These are phyloP conservation scores for Chloromyia formosa DNA, from an alignment of 2,888 invertebrate genomes.

Conservation along the genomic window DNA sequence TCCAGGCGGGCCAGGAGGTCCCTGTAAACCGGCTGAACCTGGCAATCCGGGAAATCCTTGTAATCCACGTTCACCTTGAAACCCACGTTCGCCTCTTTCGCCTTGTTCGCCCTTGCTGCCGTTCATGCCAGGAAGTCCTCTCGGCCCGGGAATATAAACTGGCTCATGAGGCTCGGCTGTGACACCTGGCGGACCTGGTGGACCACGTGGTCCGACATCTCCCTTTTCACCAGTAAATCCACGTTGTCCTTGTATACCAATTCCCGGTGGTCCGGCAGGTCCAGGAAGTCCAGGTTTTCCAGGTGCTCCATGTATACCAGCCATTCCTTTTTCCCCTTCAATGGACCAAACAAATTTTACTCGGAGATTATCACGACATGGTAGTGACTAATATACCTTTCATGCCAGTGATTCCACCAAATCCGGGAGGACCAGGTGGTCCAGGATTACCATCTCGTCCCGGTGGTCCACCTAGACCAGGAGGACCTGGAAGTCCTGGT, in stretches of 20 bases:
- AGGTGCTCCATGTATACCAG: conserved; percentile 53
- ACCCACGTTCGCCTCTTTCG: conserved; percentile 70
- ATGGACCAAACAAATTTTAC: too few relatives aligned
- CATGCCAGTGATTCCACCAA: not conserved
- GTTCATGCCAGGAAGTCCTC: conserved; percentile 55
- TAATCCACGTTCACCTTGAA: conserved; percentile 55
- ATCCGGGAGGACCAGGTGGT: conserved; percentile 51
- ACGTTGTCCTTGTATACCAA: conserved; percentile 40
- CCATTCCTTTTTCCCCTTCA: conserved; percentile 55
- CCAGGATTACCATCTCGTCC: conserved; percentile 49
- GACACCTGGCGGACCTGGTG: conserved; percentile 69
- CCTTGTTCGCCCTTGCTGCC: conserved; percentile 62
- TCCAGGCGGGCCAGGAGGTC: conserved; percentile 51
- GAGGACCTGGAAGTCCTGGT: conserved; percentile 52
- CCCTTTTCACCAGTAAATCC: conserved; percentile 53
- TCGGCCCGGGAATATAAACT: conserved; percentile 57
- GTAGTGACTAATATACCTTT: too few relatives aligned
- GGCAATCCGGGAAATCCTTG: conserved; percentile 8
- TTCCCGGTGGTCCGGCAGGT: conserved; percentile 62
- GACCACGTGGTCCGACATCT: conserved; percentile 67
- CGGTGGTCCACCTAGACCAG: conserved; percentile 55
- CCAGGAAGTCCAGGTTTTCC: conserved; percentile 45
- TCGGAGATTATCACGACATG: not conserved
- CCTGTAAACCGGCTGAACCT: conserved; percentile 60
- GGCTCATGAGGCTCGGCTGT: conserved; percentile 69